Base-by-base conservation (phyloP, 1,140 invertebrate species). In the Pissodes strobi region DNA sequence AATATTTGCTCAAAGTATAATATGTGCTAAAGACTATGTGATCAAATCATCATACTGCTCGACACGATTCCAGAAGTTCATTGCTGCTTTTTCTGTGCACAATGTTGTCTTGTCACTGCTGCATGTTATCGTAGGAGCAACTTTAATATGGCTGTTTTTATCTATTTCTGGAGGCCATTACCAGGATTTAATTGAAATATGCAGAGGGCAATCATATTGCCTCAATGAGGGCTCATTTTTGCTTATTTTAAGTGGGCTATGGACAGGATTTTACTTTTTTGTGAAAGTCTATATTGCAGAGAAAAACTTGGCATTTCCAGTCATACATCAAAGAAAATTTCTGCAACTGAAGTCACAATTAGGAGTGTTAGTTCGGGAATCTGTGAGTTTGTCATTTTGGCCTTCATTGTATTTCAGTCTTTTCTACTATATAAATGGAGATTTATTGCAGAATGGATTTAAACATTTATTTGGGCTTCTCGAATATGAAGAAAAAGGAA, bases 191-290 rank as follows among this genome's bases (percentile, higher is more conserved):
- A 81, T 70, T 8, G 72, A 67, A 38, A 55, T 58, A 3, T 80
- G 79, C 59, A 67, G 67, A 18, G 61, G 70, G 17, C 30, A 70
- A 22, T 30, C 41, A 10, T 68, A 76, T 13, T 84, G 81, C 64
- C 66, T 87, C 2, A 78, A 80, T 30, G 83, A 85, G 63, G 80
- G 82, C 59, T 78, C 83, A 49, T 79, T 83, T 8, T 89, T 88
- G 69, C 67, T 90, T 13, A 77, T 88, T 9, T 78, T 87, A 62
- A 83, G 84, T 53, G 89, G 89, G 15, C 79, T 88, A 37, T 88
- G 85, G 82, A 86, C 84, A 58, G 88, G 88, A 41, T 77, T 88
- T 52, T 88, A 86, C 69, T 87, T 86, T 69, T 90, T 88, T 66
- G 67, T 84, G 0, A 84, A 82, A 67, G 76, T 80, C 3, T 82